Percentiles rank a stretch among this genome's conserved stretches.
Evolutionary conservation across 2,797 vertebrate genomes (phyloP).

Genomic region (Huso huso): DNA sequence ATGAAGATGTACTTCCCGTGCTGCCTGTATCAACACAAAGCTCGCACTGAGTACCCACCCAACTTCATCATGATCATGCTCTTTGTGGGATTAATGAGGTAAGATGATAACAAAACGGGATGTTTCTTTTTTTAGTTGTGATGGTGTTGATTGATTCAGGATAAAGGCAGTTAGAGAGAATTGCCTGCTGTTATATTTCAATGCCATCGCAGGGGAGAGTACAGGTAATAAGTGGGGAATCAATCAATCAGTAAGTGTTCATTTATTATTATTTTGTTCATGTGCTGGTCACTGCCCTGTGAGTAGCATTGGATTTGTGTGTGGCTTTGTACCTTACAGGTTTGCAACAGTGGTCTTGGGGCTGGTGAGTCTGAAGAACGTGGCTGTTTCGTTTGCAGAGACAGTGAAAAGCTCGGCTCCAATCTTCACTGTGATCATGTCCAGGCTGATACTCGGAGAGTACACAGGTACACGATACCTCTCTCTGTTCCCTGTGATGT

Average conservation of each 20-base stretch:
- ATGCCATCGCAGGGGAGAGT: too few relatives aligned
- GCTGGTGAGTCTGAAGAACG: constrained; percentile 89
- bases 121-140: neutral
- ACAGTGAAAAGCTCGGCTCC: constrained; percentile 95
- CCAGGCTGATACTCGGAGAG: constrained; percentile 86
- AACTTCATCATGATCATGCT: constrained; percentile 96
- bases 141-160: too few relatives aligned
- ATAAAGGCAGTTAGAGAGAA: neutral
- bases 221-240: too few relatives aligned
- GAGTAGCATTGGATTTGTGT: neutral
- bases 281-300: neutral
- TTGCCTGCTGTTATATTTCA: neutral
- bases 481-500: constrained; percentile 61
- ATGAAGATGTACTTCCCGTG: constrained; percentile 85
- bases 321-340: constrained; percentile 42
- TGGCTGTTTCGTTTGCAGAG: constrained; percentile 91
- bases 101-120: constrained; percentile 1
- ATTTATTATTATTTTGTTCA: neutral
- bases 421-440: constrained; percentile 96
- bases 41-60: constrained; percentile 74
- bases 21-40: constrained; percentile 85
- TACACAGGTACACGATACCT: constrained; percentile 74
- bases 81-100: constrained; percentile 94
- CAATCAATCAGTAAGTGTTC: neutral
- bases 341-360: constrained; percentile 90